Percentiles rank a stretch among this genome's conserved stretches.
Conservation (phyloP, 2,888 invertebrate species). For the Panopea generosa region DNA sequence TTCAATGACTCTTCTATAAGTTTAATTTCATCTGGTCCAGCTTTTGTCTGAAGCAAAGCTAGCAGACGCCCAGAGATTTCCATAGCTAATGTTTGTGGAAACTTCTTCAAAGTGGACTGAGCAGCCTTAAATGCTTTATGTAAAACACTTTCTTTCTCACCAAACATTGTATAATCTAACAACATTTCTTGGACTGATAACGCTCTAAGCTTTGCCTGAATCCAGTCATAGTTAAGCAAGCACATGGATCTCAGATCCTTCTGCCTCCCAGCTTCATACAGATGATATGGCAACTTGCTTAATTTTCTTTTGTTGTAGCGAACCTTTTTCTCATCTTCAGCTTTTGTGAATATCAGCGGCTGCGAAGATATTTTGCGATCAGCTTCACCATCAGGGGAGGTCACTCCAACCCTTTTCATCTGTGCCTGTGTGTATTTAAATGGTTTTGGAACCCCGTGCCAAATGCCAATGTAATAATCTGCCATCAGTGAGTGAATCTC, state of each 20-base stretch:
- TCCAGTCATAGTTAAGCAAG: constrained; percentile 98
- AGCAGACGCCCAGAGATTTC: constrained; percentile 95
- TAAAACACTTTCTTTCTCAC: constrained; percentile 92
- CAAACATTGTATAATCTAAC: constrained; percentile 90
- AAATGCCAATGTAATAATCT: constrained; percentile 81
- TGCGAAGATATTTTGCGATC: constrained; percentile 80
- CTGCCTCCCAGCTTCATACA: constrained; percentile 86
- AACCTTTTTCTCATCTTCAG: constrained; percentile 37
- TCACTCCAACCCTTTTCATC: constrained; percentile 65
- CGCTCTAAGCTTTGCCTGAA: constrained; percentile 96
- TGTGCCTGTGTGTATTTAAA: constrained; percentile 71
- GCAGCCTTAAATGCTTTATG: constrained; percentile 61
- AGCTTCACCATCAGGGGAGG: constrained; percentile 68
- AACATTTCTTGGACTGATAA: constrained; percentile 97
- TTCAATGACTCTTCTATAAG: constrained; percentile 60
- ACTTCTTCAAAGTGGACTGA: constrained; percentile 92
- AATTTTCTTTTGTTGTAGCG: constrained; percentile 82
- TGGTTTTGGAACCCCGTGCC: constrained; percentile 79
- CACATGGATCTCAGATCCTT: constrained; percentile 96
- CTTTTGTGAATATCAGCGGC: constrained; percentile 73
- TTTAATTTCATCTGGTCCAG: constrained; percentile 51
- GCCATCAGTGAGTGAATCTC: constrained; percentile 79
- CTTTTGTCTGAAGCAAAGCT: constrained; percentile 86
- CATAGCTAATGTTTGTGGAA: constrained; percentile 97
- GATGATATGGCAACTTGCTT: constrained; percentile 81